Percentiles rank a stretch among this genome's conserved stretches.
Conservation (phyloP, 1,140 invertebrate genomes). For the Druon quercuslanigerum region DNA sequence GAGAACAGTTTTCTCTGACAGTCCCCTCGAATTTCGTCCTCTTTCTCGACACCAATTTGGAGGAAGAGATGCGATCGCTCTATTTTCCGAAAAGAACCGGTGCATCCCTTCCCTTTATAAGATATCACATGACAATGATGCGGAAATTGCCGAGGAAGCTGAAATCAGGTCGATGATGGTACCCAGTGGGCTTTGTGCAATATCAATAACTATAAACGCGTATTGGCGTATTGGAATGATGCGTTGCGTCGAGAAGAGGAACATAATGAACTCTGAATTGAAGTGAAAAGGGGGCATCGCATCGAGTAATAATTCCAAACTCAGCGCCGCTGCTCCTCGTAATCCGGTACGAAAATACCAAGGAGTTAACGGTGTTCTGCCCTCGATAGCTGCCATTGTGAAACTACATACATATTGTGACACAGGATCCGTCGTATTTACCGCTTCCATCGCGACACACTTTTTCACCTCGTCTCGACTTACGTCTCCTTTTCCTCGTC, state of each 20-base stretch:
- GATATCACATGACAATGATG: conserved; percentile 23
- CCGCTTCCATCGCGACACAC: conserved; percentile 69
- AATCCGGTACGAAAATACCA: conserved; percentile 67
- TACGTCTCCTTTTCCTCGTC: conserved; percentile 55
- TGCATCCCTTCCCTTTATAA: conserved; percentile 36
- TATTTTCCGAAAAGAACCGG: conserved; percentile 31
- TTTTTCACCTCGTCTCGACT: conserved; percentile 57
- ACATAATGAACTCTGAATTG: not conserved
- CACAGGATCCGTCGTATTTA: conserved; percentile 69
- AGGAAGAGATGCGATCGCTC: conserved; percentile 3
- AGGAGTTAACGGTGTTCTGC: conserved; percentile 72
- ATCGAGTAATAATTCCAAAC: not conserved
- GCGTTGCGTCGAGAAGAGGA: not conserved
- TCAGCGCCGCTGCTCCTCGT: conserved; percentile 47
- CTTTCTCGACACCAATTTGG: not conserved
- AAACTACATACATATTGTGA: conserved; percentile 69
- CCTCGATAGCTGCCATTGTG: conserved; percentile 73
- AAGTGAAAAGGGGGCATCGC: conserved; percentile 25
- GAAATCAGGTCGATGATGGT: conserved; percentile 36
- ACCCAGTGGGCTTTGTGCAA: conserved; percentile 10
- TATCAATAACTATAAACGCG: not conserved
- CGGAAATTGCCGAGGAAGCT: conserved; percentile 45
- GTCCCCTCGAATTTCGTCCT: not conserved
- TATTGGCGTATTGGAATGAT: not conserved
- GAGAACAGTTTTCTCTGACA: not conserved